Conservation (phyloP, 2,888 invertebrate genomes). For the Thymelicus sylvestris region DNA sequence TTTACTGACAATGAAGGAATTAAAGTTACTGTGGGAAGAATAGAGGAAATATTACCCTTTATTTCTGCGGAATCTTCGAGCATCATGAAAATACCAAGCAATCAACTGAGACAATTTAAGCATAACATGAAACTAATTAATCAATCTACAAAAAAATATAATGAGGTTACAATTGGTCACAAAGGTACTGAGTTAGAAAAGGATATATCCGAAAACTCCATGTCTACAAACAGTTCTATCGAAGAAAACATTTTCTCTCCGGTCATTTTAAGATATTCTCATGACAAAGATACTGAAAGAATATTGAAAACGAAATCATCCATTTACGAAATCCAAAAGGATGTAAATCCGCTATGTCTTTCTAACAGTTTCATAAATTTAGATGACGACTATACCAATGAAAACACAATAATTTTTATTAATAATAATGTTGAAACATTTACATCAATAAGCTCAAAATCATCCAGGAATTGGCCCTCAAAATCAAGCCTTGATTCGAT, state of each 20-base stretch:
- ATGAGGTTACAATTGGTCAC: background rate
- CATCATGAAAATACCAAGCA: background rate
- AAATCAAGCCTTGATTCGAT: slow-evolving; percentile 51
- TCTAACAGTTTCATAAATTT: background rate
- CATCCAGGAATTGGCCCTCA: slow-evolving; percentile 3
- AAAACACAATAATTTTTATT: slow-evolving; percentile 24
- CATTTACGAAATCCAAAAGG: background rate
- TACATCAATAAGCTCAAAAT: background rate
- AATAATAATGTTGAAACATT: background rate
- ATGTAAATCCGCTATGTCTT: background rate
- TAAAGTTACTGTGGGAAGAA: slow-evolving; percentile 67
- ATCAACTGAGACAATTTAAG: background rate
- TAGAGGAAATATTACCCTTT: slow-evolving; percentile 52
- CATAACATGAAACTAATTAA: too few relatives aligned
- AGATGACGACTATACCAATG: background rate
- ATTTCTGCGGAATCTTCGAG: slow-evolving; percentile 41
- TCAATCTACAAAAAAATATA: too few relatives aligned
- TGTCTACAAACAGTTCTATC: background rate
- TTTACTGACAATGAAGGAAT: slow-evolving; percentile 68
- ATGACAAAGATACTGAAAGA: background rate
- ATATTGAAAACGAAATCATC: background rate
- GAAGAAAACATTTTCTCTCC: background rate
- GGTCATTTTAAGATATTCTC: background rate
- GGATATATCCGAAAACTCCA: too few relatives aligned
- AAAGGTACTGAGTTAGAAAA: background rate